A percentile compares a stretch with the other conserved stretches of the same genome.
These are phyloP conservation scores for Punctoribates punctum DNA, from an alignment of 2,888 invertebrate genomes.

Conservation along the genomic window DNA sequence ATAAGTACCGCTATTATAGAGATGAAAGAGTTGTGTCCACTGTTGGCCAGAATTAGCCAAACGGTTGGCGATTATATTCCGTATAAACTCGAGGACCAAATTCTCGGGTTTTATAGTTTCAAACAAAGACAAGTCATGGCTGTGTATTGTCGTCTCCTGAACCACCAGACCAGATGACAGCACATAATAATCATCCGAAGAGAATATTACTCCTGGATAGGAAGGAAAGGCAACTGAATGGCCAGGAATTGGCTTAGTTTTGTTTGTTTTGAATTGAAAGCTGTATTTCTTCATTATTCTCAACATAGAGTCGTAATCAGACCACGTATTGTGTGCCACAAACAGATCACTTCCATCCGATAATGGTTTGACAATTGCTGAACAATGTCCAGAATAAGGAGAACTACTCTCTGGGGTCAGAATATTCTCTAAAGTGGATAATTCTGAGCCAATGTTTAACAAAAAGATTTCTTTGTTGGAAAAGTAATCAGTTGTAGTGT, in stretches of 20 bases:
- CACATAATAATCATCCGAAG: conserved; percentile 1
- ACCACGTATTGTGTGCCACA: conserved; percentile 76
- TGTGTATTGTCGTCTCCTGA: conserved; percentile 1
- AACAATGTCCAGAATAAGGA: conserved; percentile 55
- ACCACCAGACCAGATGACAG: conserved; percentile 6
- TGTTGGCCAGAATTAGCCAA: conserved; percentile 52
- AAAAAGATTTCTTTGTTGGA: not conserved
- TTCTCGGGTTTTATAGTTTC: not conserved
- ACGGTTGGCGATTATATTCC: conserved; percentile 53
- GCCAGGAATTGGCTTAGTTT: not conserved
- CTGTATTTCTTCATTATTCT: conserved; percentile 78
- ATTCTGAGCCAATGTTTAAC: not conserved
- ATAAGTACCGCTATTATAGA: conserved; percentile 53
- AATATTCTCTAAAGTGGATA: not conserved
- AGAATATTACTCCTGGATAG: not conserved
- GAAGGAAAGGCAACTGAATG: not conserved
- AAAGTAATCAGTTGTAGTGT: not conserved
- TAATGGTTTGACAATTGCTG: conserved; percentile 64
- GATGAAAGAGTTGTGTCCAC: conserved; percentile 51
- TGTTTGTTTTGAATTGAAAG: conserved; percentile 57
- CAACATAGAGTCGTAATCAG: conserved; percentile 74
- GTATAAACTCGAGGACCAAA: conserved; percentile 52
- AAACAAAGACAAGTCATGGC: not conserved
- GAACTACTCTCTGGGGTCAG: not conserved
- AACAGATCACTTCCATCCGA: conserved; percentile 62